Base-by-base conservation (phyloP, 2,797 vertebrate species). In the Centroberyx gerrardi region DNA sequence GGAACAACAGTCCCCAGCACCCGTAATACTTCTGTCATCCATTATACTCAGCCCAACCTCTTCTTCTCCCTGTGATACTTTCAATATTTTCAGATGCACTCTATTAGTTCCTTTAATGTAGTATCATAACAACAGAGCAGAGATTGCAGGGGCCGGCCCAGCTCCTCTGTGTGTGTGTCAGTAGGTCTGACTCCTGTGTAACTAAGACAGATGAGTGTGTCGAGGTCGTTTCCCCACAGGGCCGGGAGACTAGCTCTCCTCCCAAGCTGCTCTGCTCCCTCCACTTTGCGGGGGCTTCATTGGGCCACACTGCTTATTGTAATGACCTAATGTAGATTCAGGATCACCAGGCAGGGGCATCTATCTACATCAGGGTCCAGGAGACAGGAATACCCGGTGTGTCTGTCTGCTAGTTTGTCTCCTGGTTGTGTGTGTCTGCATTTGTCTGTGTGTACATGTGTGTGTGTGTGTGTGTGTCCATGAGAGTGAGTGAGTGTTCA, bases 141-240 rank as follows among this genome's bases (percentile, higher is more conserved):
- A 75, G 73, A 87, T 87, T 86, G 83, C 78, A 55, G 56, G 71
- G 79, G 79, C 83, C 56, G 71, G 72, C 64, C 80, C 17, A 48
- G 72, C 79, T 87, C 79, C 66, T 76, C 72, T 86, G 74, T 88
- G 72, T 73, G 53, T 61, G 68, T 85, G 93, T 93, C 91, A 90
- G 84, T 77, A 54, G 87, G 85, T 88, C 81, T 85, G 88, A 92
- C 85, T 91, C 77, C 81, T 18, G 62, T 78, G 82, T 94, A 95
- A 96, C 92, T 90, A 93, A 95, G 95, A 96, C 91, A 83, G 92
- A 96, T 95, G 94, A 89, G 86, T 87, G 80, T 90, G 90, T 89
- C 79, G 79, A 72, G 90, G 83, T 84, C 75, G 85, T 86, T 90
- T 89, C 85, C 92, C 90, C 81, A 73, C 68, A 77, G 89, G 89